phyloP scores from a whole-genome alignment of 30 jellyfish, hydroid and myxozoan species.

The Hydra vulgaris region DNA sequence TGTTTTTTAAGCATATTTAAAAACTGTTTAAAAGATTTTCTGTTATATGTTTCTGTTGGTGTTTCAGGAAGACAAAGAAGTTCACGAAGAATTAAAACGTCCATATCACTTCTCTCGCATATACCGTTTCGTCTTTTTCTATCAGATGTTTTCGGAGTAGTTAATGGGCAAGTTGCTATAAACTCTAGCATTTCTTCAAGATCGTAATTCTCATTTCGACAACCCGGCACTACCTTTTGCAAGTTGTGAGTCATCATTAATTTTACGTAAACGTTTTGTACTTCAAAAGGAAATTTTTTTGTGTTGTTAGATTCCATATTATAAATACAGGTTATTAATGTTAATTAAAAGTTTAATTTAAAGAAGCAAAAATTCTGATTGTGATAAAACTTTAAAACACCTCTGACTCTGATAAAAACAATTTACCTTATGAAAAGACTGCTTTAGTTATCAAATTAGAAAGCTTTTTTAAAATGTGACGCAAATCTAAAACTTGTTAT shows the following conservation, averaged over 20 bases:
- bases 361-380: too few relatives aligned
- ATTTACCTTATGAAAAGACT: too few relatives aligned
- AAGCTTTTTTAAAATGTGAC: too few relatives aligned
- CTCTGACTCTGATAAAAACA: too few relatives aligned
- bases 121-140: neutral
- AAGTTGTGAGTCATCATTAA: neutral
- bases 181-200: neutral
- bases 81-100: neutral
- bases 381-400: too few relatives aligned
- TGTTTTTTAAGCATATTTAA: too few relatives aligned
- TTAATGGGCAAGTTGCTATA: neutral
- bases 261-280: neutral
- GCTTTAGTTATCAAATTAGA: too few relatives aligned
- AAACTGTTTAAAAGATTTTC: neutral
- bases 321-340: too few relatives aligned
- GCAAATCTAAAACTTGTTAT: too few relatives aligned
- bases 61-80: too few relatives aligned
- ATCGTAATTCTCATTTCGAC: neutral
- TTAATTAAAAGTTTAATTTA: too few relatives aligned
- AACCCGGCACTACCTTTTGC: neutral
- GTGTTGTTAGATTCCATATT: neutral
- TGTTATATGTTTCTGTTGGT: too few relatives aligned
- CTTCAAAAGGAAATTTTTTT: neutral
- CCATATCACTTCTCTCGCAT: neutral
- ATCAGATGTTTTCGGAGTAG: neutral